Evolutionary conservation across 2,797 vertebrate species (phyloP), one percentile per base, ranked within the genome.

Genomic region (Tolypeutes matacus): DNA sequence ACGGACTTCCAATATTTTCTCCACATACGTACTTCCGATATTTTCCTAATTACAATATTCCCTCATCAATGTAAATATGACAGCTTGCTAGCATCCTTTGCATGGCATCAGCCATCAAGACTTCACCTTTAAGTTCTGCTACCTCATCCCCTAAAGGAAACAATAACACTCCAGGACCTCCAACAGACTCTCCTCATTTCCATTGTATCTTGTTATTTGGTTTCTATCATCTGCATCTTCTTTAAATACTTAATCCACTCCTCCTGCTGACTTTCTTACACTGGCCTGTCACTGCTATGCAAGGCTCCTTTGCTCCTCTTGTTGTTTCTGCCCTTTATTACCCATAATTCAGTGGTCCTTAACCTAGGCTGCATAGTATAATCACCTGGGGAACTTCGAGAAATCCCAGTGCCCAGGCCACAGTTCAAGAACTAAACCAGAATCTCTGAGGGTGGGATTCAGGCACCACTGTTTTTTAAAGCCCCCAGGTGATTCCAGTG

Each of bases 31-130:
- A n/a, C 7, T 56, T 88, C 20, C 53, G 29, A 17, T 5, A 29
- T 39, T 49, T 60, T 62, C 39, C 53, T 51, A 13, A 14, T 69
- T 13, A 20, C 31, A 11, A 34, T 0, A 1, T 31, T 8, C 21
- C 31, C 60, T 7, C 10, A 12, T 62, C 42, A 2, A 15, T 64
- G 20, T 7, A 12, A 58, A 27, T 31, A 4, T 21, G 7, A 4
- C 3, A 70, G 58, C 34, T 36, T 15, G n/a, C 36, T 51, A 17
- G 4, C 29, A 36, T 67, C 78, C n/a, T 70, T 67, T 60, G 31
- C 10, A 7, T 10, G 49, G 20, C 8, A 23, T 14, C 31, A 3
- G 0, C 2, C 9, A 23, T 20, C 5, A 46, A 49, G 17, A 0
- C 39, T 82, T 89, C 67, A n/a, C 9, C 56, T 76, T 39, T 56